These are phyloP conservation scores for Ceraclea dissimilis DNA, from an alignment of 2,888 invertebrate genomes.

Conservation along the genomic window DNA sequence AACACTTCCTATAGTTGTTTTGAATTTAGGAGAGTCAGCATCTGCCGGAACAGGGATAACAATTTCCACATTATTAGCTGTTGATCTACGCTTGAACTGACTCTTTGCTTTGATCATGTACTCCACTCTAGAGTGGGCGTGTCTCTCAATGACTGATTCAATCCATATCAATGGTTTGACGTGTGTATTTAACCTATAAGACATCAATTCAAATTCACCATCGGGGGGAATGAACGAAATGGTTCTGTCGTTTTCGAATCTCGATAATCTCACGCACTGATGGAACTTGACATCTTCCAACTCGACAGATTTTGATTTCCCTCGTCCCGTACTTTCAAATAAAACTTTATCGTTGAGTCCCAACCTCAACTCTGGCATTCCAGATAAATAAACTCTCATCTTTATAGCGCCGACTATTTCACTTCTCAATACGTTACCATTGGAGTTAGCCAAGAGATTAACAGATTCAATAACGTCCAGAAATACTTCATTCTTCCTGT, in stretches of 20 bases:
- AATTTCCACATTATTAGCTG: conserved; percentile 98
- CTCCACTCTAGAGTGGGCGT: conserved; percentile 94
- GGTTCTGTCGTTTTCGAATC: conserved; percentile 97
- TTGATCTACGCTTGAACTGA: conserved; percentile 94
- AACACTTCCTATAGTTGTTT: conserved; percentile 93
- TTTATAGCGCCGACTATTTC: conserved; percentile 98
- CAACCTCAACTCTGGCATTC: conserved; percentile 95
- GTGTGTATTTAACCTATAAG: conserved; percentile 92
- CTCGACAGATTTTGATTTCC: conserved; percentile 96
- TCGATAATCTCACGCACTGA: conserved; percentile 92
- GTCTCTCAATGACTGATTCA: conserved; percentile 95
- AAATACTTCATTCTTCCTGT: conserved; percentile 98
- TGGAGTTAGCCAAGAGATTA: conserved; percentile 90
- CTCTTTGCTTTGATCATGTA: conserved; percentile 99
- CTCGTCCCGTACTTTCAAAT: conserved; percentile 95
- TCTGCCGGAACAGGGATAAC: conserved; percentile 93
- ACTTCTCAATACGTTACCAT: conserved; percentile 92
- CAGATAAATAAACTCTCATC: conserved; percentile 96
- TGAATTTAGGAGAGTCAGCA: conserved; percentile 97
- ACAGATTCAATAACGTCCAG: conserved; percentile 98
- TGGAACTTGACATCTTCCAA: conserved; percentile 98
- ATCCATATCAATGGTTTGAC: conserved; percentile 98
- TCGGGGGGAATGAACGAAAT: conserved; percentile 98
- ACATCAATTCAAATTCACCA: conserved; percentile 99
- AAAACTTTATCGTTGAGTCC: conserved; percentile 97